Evolutionary conservation across 2,888 invertebrate species (phyloP), one percentile per base, ranked within the genome.

Genomic region (Exocentrus adspersus): DNA sequence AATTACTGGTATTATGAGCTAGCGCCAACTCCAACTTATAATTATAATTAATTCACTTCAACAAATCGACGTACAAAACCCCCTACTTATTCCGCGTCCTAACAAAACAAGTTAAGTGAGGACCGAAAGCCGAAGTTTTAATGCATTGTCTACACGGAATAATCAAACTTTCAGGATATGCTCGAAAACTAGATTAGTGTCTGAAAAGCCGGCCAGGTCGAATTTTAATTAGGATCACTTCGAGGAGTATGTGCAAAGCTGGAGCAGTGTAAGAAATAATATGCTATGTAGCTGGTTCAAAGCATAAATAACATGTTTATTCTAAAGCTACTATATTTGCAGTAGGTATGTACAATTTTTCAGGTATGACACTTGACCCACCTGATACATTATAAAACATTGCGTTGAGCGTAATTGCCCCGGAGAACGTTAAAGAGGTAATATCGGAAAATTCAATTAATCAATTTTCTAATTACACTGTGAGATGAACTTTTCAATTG

Each of bases 201-300:
- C 62, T 59, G 64, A 57, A 59, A 64, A 61, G 54, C 60, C 62
- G 42, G 50, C 48, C 51, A 67, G 64, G 65, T 64, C 62, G 65
- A 61, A 54, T 63, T 70, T 68, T 68, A 70, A 70, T 70, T 70
- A 67, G 66, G 63, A 59, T 59, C 59, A 41, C 53, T 54, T 32
- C 16, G 1, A 50, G 59, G 53, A 54, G 62, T 42, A 60, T 64
- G 53, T 54, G 32, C 28, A 19, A 24, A 65, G 57, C 60, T 65
- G 67, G 62, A 7, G 28, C 28, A 28, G 28, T 28, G n/a, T n/a
- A n/a, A n/a, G n/a, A n/a, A n/a, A n/a, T n/a, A n/a, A n/a, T n/a
- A n/a, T n/a, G n/a, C n/a, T n/a, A n/a, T n/a, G n/a, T n/a, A n/a
- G n/a, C n/a, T n/a, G n/a, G n/a, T n/a, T n/a, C n/a, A n/a, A n/a